A percentile compares a stretch with the other conserved stretches of the same genome.
phyloP scores from a whole-genome alignment of 2,797 vertebrate genomes.

The Sebastes matsubarae region DNA sequence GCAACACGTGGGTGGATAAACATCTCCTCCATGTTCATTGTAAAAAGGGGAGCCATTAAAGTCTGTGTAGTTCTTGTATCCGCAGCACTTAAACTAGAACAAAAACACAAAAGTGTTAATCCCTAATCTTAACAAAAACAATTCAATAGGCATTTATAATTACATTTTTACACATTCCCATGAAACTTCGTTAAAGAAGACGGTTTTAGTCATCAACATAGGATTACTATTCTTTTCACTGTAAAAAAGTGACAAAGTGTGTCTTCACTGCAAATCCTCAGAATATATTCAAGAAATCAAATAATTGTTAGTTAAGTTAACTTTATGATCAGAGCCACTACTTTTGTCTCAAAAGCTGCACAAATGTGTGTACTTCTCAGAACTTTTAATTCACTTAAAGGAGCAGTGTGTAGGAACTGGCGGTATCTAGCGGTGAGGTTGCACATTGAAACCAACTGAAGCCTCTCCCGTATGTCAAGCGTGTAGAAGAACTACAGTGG shows the following conservation, averaged over 20 bases:
- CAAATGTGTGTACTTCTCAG: neutral
- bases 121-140: neutral
- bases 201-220: neutral
- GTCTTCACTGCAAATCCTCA: neutral
- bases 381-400: neutral
- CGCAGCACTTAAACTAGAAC: constrained; percentile 81
- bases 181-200: neutral
- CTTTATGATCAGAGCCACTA: neutral
- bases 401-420: too few species aligned
- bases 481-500: too few species aligned
- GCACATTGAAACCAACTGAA: too few species aligned
- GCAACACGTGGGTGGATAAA: constrained; percentile 74
- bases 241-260: neutral
- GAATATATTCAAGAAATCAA: neutral
- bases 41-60: constrained; percentile 67
- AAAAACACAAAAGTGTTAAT: constrained; percentile 4
- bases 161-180: neutral
- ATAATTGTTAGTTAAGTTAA: neutral
- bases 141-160: neutral
- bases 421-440: too few species aligned
- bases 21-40: accelerated
- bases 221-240: neutral
- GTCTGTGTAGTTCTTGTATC: constrained; percentile 79
- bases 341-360: neutral
- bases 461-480: too few species aligned